Evolutionary conservation across 2,113 vertebrate species (phyloP).

Genomic region (Campylorhamphus procurvoides): DNA sequence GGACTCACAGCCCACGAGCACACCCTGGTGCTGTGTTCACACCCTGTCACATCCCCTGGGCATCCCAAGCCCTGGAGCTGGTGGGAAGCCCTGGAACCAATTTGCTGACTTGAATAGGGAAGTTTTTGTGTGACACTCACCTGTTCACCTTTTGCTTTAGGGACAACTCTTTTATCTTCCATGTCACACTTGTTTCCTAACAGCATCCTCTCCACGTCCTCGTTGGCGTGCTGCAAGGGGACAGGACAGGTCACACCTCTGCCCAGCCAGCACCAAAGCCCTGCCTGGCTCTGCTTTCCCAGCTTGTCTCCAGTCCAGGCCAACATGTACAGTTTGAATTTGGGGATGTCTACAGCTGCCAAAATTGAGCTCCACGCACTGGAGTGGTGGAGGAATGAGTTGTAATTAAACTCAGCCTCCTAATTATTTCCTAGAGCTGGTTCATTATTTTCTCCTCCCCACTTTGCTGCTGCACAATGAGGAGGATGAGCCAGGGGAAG

Average conservation of each 20-base stretch:
- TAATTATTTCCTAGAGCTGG: not conserved
- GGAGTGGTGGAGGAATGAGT: not conserved
- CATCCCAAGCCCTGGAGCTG: not conserved
- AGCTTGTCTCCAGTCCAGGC: not conserved
- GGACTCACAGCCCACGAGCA: not conserved
- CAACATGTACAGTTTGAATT: fast-evolving
- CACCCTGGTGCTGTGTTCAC: fast-evolving
- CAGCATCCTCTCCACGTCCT: constrained; percentile 99
- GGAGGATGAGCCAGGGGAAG: not conserved
- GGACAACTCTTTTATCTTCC: constrained; percentile 98
- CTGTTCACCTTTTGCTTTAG: constrained; percentile 98
- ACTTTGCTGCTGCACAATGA: not conserved
- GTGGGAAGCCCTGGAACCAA: fast-evolving
- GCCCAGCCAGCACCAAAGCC: fast-evolving
- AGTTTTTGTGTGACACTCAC: constrained; percentile 65
- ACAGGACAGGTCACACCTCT: not conserved
- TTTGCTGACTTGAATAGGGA: not conserved
- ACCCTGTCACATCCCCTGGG: not conserved
- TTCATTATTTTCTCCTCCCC: not conserved
- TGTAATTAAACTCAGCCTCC: not conserved
- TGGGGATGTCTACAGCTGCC: not conserved
- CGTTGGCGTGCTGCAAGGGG: constrained; percentile 92
- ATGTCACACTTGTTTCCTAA: constrained; percentile 99
- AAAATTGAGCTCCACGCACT: fast-evolving
- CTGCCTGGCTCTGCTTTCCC: fast-evolving